Evolutionary conservation across 2,113 vertebrate genomes (phyloP), one percentile per base, ranked within the genome.

Genomic region (Gavialis gangeticus): DNA sequence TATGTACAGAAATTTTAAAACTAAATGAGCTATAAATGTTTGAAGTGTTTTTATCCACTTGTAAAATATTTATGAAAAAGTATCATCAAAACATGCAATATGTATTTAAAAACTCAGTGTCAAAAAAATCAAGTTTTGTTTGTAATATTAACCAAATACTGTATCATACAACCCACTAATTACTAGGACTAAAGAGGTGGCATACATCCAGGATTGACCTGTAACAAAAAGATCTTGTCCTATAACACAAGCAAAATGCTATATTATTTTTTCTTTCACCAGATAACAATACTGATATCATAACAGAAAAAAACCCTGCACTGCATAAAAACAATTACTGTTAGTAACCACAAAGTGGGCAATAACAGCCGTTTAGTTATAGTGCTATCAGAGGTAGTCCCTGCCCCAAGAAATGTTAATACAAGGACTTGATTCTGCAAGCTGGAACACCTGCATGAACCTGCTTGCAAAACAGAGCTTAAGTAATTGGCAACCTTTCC

Each of bases 21-120:
- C 3, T 1, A 92, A 97, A 92, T 22, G n/a, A 84, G 83, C 55
- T 91, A 81, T 88, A 62, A 15, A 85, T 79, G 89, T 75, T 34
- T 79, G 27, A 80, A 19, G 63, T 75, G 77, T 83, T 82, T 9
- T 16, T 15, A 66, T n/a, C 28, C 64, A 27, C 17, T 66, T 66
- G 28, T 90, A 96, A 89, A 91, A 77, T 92, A 91, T 67, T 86
- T 60, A 83, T 79, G 57, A 59, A 58, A 82, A 24, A 9, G 79
- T 28, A 24, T 34, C 67, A 94, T 80, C 80, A 34, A 87, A 59
- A n/a, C 54, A 83, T 34, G 1, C 89, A 95, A 85, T 83, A 88
- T 78, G 2, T 19, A 91, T 73, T 25, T 88, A 67, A 78, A 79
- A 67, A 76, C 54, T 91, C 73, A 82, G 58, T 81, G 71, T 57